Percentiles rank a stretch among this genome's conserved stretches.
These are phyloP conservation scores for Ruditapes philippinarum DNA, from an alignment of 1,140 invertebrate genomes.

Conservation along the genomic window DNA sequence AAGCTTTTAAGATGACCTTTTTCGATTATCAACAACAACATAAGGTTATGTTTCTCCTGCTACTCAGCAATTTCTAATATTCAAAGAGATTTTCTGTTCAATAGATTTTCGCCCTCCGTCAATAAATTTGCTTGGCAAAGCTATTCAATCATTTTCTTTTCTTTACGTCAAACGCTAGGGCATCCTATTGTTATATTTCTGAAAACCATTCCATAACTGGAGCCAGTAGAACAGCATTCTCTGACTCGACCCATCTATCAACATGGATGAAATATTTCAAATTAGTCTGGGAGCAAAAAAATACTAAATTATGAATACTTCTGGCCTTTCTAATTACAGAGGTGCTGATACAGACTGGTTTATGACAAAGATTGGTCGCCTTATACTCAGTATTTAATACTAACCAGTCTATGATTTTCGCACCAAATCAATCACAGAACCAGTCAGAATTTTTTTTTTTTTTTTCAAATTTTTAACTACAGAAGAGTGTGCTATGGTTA, in stretches of 20 bases:
- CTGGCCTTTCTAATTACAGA: conserved; percentile 35
- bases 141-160: conserved; percentile 40
- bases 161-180: conserved; percentile 14
- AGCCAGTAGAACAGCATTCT: neutral
- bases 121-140: conserved; percentile 9
- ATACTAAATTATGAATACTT: conserved; percentile 47
- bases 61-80: too few relatives aligned
- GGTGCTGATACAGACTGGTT: conserved; percentile 23
- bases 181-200: conserved; percentile 16
- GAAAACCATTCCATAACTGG: conserved; percentile 6
- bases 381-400: neutral
- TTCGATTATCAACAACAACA: too few relatives aligned
- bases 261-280: conserved; percentile 27
- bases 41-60: too few relatives aligned
- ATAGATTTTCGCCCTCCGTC: neutral
- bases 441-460: neutral
- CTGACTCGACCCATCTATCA: neutral
- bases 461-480: neutral
- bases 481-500: neutral
- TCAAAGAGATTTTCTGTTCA: too few relatives aligned
- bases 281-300: conserved; percentile 35
- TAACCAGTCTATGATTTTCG: conserved; percentile 13
- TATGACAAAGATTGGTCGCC: neutral
- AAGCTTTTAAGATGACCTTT: too few relatives aligned
- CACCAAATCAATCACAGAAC: conserved; percentile 4